These are phyloP conservation scores for Drosophila nigricruria DNA, from an alignment of 2,888 invertebrate species.

Conservation along the genomic window DNA sequence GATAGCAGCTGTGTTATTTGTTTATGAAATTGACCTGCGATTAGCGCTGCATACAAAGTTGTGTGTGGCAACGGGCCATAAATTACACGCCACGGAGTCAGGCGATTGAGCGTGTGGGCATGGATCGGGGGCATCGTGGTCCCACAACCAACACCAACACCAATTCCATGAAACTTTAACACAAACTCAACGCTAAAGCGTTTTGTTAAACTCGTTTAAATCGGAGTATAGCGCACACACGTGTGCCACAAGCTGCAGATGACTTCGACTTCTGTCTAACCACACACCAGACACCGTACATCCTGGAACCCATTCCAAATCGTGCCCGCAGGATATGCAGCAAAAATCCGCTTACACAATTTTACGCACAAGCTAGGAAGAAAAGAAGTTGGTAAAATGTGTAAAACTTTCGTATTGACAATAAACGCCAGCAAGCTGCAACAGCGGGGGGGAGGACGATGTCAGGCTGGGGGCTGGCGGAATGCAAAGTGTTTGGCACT, in stretches of 20 bases:
- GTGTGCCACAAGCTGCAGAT: constrained; percentile 21
- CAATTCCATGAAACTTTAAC: constrained; percentile 46
- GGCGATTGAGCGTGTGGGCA: constrained; percentile 31
- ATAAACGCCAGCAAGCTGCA: constrained; percentile 66
- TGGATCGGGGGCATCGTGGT: constrained; percentile 6
- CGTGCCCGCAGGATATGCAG: constrained; percentile 40
- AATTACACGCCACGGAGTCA: constrained; percentile 53
- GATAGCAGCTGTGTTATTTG: constrained; percentile 72
- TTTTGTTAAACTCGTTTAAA: constrained; percentile 73
- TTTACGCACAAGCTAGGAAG: constrained; percentile 62
- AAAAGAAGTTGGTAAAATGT: constrained; percentile 60
- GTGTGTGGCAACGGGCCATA: constrained; percentile 56
- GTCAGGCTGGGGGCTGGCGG: not conserved
- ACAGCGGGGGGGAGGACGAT: not conserved
- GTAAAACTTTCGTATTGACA: constrained; percentile 79
- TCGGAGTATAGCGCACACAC: constrained; percentile 20
- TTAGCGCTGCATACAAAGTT: constrained; percentile 70
- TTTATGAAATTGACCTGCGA: constrained; percentile 79
- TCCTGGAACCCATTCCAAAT: constrained; percentile 12
- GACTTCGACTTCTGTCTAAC: constrained; percentile 38
- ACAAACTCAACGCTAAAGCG: constrained; percentile 59
- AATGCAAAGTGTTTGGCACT: constrained; percentile 43
- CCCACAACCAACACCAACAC: constrained; percentile 12
- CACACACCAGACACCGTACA: constrained; percentile 31
- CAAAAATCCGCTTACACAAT: constrained; percentile 66